Conservation (phyloP, 2,113 vertebrate genomes). For the Tympanuchus pallidicinctus region DNA sequence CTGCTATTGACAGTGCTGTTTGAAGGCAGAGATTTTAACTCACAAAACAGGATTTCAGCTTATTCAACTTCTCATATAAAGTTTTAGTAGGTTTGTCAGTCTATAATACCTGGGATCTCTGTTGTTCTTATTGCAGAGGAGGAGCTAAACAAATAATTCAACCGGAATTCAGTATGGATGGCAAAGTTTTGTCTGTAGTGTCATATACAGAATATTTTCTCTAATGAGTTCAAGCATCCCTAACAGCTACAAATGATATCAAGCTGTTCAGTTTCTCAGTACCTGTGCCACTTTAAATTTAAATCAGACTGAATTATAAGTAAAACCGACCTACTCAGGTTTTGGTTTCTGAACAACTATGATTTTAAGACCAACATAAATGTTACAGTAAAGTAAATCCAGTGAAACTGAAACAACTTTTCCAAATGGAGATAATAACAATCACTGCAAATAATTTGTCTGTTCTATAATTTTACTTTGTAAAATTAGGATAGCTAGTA, state of each 20-base stretch:
- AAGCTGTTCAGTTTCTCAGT: background rate
- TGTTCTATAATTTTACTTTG: constrained; percentile 31
- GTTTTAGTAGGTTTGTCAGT: background rate
- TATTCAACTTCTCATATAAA: background rate
- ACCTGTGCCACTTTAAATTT: background rate
- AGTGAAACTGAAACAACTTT: constrained; percentile 29
- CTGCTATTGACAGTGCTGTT: background rate
- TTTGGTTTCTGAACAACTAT: constrained; percentile 9
- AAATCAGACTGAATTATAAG: background rate
- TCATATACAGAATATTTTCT: background rate
- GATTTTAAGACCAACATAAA: constrained; percentile 2
- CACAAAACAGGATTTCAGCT: background rate
- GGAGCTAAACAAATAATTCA: background rate
- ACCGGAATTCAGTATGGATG: background rate
- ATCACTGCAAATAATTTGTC: background rate
- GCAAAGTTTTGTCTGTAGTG: background rate
- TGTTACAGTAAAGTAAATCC: constrained; percentile 12
- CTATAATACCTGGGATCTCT: background rate
- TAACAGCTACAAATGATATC: background rate
- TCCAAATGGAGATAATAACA: constrained; percentile 34
- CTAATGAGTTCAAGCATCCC: background rate
- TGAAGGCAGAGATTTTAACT: constrained; percentile 20
- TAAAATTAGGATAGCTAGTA: constrained; percentile 6
- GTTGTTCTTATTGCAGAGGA: background rate
- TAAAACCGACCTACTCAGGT: background rate